Evolutionary conservation across 2,888 invertebrate species (phyloP).

Genomic region (Chromoteleia sp.): DNA sequence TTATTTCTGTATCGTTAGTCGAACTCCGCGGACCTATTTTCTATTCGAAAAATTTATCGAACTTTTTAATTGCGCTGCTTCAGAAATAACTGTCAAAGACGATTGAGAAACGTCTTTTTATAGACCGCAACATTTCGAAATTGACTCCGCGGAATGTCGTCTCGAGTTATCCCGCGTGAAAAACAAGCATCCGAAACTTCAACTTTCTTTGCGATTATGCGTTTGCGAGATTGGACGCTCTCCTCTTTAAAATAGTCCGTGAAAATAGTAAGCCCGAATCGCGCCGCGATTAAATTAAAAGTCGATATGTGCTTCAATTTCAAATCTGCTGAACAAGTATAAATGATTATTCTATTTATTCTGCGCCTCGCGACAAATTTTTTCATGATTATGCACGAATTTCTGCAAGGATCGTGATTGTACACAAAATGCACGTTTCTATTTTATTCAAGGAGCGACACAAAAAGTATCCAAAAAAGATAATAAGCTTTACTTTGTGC

Average conservation of each 20-base stretch:
- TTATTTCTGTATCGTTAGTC: background rate
- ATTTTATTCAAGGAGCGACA: background rate
- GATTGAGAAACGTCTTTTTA: conserved; percentile 17
- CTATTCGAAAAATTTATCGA: background rate
- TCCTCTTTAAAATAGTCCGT: conserved; percentile 6
- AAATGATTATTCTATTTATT: conserved; percentile 11
- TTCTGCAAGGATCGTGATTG: background rate
- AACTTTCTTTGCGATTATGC: background rate
- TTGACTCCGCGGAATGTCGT: conserved; percentile 1
- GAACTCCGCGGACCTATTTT: background rate
- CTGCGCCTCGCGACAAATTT: background rate
- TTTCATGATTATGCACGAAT: conserved; percentile 8
- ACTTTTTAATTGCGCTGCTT: conserved; percentile 9
- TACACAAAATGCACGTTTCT: no score
- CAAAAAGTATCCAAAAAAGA: background rate
- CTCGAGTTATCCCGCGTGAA: background rate
- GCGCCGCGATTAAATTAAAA: background rate
- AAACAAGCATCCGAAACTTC: background rate
- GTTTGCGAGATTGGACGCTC: background rate
- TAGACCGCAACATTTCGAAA: conserved; percentile 28
- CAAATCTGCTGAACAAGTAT: conserved; percentile 13
- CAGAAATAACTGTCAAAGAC: conserved; percentile 29
- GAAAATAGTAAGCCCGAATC: background rate
- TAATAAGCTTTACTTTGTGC: conserved; percentile 7
- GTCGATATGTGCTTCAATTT: conserved; percentile 9